Conservation (phyloP, 2,797 vertebrate species). For the Neopelma chrysocephalum region DNA sequence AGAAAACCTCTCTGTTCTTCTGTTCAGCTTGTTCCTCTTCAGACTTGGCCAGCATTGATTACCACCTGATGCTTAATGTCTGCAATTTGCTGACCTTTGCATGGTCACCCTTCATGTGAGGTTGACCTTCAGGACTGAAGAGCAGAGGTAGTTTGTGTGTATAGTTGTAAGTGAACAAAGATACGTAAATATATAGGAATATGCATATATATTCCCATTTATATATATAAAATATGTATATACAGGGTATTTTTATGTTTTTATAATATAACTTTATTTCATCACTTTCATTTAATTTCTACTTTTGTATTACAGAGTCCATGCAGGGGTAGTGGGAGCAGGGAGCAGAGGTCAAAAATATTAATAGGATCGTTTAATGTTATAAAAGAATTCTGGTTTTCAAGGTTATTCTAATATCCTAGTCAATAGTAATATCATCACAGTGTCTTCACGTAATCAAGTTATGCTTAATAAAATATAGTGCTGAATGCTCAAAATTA, state of each 20-base stretch:
- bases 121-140: background rate
- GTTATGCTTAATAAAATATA: constrained; percentile 63
- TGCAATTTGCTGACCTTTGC: background rate
- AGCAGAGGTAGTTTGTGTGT: background rate
- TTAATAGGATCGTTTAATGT: constrained; percentile 47
- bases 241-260: background rate
- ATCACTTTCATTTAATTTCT: background rate
- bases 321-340: background rate
- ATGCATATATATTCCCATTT: too few species aligned
- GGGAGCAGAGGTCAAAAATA: constrained; percentile 26
- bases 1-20: background rate
- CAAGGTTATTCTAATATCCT: constrained; percentile 64
- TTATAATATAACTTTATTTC: background rate
- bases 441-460: constrained; percentile 38
- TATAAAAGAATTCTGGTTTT: constrained; percentile 41
- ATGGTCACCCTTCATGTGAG: background rate
- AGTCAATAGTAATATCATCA: constrained; percentile 60
- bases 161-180: background rate
- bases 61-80: background rate
- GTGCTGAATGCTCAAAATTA: constrained; percentile 54
- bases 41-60: background rate
- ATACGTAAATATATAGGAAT: background rate
- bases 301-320: background rate
- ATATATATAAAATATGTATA: background rate
- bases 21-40: background rate